Evolutionary conservation across 1,140 invertebrate species (phyloP).

Genomic region (Agrypnia vestita): DNA sequence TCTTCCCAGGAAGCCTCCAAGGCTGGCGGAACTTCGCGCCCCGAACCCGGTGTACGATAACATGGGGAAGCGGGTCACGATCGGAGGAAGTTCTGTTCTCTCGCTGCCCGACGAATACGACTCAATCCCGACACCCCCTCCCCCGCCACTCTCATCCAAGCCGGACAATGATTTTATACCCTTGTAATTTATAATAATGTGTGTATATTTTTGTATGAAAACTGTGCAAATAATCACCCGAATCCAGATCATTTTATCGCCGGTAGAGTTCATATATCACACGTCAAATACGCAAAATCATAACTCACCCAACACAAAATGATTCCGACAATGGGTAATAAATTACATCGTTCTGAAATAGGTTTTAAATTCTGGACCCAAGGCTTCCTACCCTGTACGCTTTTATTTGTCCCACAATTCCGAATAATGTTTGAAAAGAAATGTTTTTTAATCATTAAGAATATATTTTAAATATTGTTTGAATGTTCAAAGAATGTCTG

Average conservation of each 20-base stretch:
- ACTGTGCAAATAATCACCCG: background rate
- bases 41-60: slow-evolving; percentile 55
- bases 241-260: background rate
- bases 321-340: no score
- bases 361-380: no score
- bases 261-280: background rate
- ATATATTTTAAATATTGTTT: no score
- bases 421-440: no score
- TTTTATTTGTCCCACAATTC: no score
- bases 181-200: slow-evolving; percentile 40
- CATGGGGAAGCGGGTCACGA: slow-evolving; percentile 63
- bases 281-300: background rate
- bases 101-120: slow-evolving; percentile 52
- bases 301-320: background rate
- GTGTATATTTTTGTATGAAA: slow-evolving; percentile 11
- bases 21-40: background rate
- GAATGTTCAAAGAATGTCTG: no score
- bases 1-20: slow-evolving; percentile 52
- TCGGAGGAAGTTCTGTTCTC: slow-evolving; percentile 68
- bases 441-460: no score
- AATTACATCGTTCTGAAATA: background rate
- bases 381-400: no score
- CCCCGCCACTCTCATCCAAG: slow-evolving; percentile 49
- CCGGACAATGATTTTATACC: slow-evolving; percentile 56
- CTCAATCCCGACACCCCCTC: slow-evolving; percentile 53